Evolutionary conservation across 1,140 invertebrate species (phyloP).

Genomic region (Zaprionus vittiger): DNA sequence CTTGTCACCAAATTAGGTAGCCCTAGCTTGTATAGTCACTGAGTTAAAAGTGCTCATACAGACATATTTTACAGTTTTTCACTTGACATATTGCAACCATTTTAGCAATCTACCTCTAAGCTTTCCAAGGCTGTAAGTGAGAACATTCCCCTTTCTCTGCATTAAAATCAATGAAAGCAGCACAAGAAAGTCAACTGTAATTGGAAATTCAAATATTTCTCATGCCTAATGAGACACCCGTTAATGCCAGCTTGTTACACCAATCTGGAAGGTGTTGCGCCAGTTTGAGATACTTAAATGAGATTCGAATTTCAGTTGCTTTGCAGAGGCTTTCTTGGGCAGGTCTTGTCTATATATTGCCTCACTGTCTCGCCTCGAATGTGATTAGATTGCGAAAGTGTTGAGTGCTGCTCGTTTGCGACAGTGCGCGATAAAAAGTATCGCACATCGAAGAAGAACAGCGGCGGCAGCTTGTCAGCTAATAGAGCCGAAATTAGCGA

Average conservation of each 20-base stretch:
- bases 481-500: slow-evolving; percentile 72
- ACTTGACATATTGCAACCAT: no score
- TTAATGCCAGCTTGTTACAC: background rate
- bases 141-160: no score
- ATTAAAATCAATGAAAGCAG: background rate
- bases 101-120: background rate
- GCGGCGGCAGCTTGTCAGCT: slow-evolving; percentile 49
- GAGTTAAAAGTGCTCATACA: no score
- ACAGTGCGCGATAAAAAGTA: slow-evolving; percentile 33
- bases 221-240: background rate
- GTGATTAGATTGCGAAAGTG: slow-evolving; percentile 37
- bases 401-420: slow-evolving; percentile 43
- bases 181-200: background rate
- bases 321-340: background rate
- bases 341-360: background rate
- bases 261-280: background rate
- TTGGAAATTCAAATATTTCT: background rate
- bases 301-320: background rate
- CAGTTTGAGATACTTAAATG: background rate
- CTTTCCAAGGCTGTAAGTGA: no score
- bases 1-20: no score
- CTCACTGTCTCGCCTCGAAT: background rate
- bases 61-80: no score
- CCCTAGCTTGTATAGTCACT: no score
- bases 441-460: slow-evolving; percentile 27